Percentiles rank a stretch among this genome's conserved stretches.
Evolutionary conservation across 64 coral and sea anemone species (phyloP).

Genomic region (Trachythela sp.): DNA sequence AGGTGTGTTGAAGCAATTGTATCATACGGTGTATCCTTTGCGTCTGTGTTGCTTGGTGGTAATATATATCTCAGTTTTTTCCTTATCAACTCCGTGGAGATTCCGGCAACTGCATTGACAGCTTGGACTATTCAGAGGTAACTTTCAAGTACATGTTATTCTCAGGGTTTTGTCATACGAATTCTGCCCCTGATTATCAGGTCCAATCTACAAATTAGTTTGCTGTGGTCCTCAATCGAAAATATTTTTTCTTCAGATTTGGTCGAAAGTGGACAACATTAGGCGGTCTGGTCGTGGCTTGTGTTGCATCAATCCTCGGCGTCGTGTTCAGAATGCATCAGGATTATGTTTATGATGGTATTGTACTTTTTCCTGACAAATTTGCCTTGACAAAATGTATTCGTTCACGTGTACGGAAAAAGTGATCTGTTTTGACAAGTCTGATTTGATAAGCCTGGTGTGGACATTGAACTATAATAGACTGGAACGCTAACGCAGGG

Average conservation of each 20-base stretch:
- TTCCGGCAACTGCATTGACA: slow-evolving; percentile 84
- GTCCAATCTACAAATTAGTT: neutral
- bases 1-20: neutral
- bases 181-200: too few relatives aligned
- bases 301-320: neutral
- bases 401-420: too few relatives aligned
- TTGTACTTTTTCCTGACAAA: neutral
- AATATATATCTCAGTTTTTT: slow-evolving; percentile 98
- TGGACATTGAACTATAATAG: too few relatives aligned
- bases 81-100: slow-evolving; percentile 69
- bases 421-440: too few relatives aligned
- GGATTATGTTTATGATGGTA: neutral
- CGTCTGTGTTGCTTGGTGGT: slow-evolving; percentile 81
- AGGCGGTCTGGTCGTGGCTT: neutral
- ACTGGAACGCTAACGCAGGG: too few relatives aligned
- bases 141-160: neutral
- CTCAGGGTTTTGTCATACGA: too few relatives aligned
- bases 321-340: neutral
- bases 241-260: neutral
- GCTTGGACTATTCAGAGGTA: slow-evolving; percentile 71
- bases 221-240: too few relatives aligned
- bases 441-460: too few relatives aligned
- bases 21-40: slow-evolving; percentile 64
- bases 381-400: neutral
- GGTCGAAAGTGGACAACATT: neutral